These are phyloP conservation scores for Oreochromis niloticus DNA, from an alignment of 2,113 vertebrate genomes.

Conservation along the genomic window DNA sequence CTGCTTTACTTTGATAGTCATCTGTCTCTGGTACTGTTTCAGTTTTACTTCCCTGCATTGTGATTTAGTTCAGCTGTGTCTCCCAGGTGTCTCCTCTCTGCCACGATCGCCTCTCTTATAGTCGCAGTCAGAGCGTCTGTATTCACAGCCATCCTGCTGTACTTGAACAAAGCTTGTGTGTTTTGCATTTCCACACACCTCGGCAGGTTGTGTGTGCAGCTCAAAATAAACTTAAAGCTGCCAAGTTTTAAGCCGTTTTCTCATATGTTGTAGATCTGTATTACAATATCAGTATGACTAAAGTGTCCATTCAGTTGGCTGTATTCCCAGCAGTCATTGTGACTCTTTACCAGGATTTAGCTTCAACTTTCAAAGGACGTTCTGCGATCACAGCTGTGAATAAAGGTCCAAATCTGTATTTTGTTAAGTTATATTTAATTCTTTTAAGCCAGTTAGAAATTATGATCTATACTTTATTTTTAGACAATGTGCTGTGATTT, in stretches of 20 bases:
- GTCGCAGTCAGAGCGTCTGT: background rate
- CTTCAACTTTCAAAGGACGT: fast-evolving
- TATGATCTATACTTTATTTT: background rate
- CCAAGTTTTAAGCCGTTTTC: background rate
- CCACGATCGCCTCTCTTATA: background rate
- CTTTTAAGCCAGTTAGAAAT: background rate
- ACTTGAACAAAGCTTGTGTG: background rate
- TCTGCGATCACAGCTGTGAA: background rate
- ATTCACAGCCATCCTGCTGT: background rate
- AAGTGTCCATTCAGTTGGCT: background rate
- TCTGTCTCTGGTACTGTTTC: background rate
- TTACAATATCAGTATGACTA: background rate
- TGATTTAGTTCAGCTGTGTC: background rate
- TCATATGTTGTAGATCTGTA: background rate
- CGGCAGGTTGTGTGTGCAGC: background rate
- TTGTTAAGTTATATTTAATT: background rate
- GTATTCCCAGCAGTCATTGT: background rate
- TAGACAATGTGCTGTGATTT: background rate
- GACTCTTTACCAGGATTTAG: background rate
- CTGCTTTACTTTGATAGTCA: too few relatives aligned
- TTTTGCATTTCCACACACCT: background rate
- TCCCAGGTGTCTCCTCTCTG: background rate
- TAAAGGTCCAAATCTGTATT: background rate
- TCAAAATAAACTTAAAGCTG: background rate
- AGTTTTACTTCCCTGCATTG: background rate